Conservation (phyloP, 2,888 invertebrate species). For the Celastrina argiolus region DNA sequence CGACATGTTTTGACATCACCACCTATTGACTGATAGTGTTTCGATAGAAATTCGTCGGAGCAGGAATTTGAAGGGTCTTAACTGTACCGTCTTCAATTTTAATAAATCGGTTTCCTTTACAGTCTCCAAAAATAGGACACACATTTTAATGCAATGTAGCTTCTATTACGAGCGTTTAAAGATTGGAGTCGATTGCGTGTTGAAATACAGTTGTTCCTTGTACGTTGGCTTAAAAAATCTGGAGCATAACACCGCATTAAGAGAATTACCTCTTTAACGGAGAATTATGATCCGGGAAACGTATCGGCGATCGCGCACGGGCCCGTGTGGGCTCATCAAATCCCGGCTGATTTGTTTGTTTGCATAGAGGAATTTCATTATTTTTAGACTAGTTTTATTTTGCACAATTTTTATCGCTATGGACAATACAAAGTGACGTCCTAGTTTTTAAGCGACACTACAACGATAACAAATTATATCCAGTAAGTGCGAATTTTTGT, state of each 20-base stretch:
- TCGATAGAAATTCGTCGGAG: neutral
- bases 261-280: constrained; percentile 41
- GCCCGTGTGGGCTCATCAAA: constrained; percentile 27
- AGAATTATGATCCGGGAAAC: constrained; percentile 63
- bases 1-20: constrained; percentile 2
- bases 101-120: constrained; percentile 17
- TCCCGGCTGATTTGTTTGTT: constrained; percentile 13
- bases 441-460: neutral
- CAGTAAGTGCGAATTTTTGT: too few species aligned
- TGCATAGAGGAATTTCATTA: constrained; percentile 12
- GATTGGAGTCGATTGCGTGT: neutral
- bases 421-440: too few species aligned
- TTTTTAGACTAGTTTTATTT: constrained; percentile 19
- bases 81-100: neutral
- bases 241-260: constrained; percentile 43
- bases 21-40: constrained; percentile 8
- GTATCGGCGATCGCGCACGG: constrained; percentile 51
- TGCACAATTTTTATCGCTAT: too few species aligned
- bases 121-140: neutral
- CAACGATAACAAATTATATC: too few species aligned
- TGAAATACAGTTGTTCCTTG: neutral
- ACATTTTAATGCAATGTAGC: neutral
- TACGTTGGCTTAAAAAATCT: constrained; percentile 35
- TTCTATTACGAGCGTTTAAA: neutral
- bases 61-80: neutral